Evolutionary conservation across 2,797 vertebrate genomes (phyloP).

Genomic region (Poeciliopsis presidionis): DNA sequence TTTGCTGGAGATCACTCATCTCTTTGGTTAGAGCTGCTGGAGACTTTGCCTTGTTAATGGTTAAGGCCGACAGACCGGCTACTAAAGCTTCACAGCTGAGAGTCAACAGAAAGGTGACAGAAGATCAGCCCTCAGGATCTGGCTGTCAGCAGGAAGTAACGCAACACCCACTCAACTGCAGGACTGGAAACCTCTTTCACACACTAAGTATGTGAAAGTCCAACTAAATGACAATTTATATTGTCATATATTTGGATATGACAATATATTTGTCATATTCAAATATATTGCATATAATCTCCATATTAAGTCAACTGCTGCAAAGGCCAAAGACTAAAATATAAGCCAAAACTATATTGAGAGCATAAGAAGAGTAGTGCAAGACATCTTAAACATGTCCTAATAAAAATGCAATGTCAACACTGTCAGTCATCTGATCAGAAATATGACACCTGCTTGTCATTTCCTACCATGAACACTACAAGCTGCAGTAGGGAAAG

Average conservation of each 20-base stretch:
- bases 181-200: neutral
- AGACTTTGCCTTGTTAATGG: conserved; percentile 10
- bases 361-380: too few relatives aligned
- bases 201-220: neutral
- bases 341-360: too few relatives aligned
- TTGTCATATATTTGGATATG: too few relatives aligned
- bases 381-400: too few relatives aligned
- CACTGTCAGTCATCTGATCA: too few relatives aligned
- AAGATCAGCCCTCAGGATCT: conserved; percentile 43
- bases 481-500: too few relatives aligned
- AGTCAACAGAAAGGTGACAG: conserved; percentile 54
- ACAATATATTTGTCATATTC: too few relatives aligned
- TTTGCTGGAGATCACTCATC: neutral
- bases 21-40: conserved; percentile 16
- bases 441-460: too few relatives aligned
- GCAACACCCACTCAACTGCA: conserved; percentile 5
- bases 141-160: conserved; percentile 48
- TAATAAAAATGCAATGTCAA: too few relatives aligned
- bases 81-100: conserved; percentile 43
- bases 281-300: neutral
- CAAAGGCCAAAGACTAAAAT: neutral
- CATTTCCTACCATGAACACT: too few relatives aligned
- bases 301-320: neutral
- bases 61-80: conserved; percentile 17
- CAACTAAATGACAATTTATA: too few relatives aligned